A percentile compares a stretch with the other conserved stretches of the same genome.
phyloP scores from a whole-genome alignment of 2,888 invertebrate genomes.

The Ophion slaviceki region DNA sequence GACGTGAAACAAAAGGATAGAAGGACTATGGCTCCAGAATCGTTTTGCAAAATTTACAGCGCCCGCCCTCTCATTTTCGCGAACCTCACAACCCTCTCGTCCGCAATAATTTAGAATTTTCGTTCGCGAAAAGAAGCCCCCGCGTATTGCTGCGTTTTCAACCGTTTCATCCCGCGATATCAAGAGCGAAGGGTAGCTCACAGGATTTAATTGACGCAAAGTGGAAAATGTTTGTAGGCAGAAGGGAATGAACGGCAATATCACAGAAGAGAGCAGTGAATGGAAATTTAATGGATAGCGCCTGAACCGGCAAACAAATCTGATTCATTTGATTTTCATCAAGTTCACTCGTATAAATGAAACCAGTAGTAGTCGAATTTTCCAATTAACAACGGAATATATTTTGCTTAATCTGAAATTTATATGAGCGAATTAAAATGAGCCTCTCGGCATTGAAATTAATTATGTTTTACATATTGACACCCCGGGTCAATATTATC shows the following conservation, averaged over 20 bases:
- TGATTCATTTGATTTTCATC: neutral
- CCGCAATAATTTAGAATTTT: slow-evolving; percentile 45
- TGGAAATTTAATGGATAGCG: slow-evolving; percentile 1
- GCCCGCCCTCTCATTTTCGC: slow-evolving; percentile 22
- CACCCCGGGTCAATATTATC: neutral
- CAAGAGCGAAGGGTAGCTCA: neutral
- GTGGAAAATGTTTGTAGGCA: slow-evolving; percentile 28
- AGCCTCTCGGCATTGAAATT: slow-evolving; percentile 19
- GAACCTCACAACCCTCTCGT: slow-evolving; percentile 6
- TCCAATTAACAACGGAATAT: neutral
- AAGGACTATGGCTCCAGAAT: slow-evolving; percentile 42
- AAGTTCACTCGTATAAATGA: neutral
- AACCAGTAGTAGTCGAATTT: neutral
- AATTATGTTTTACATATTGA: neutral
- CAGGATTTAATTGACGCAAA: slow-evolving; percentile 45
- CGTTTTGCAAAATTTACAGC: slow-evolving; percentile 71
- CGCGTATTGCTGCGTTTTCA: slow-evolving; percentile 25
- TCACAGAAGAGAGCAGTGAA: slow-evolving; percentile 1
- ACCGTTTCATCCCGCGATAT: slow-evolving; percentile 22
- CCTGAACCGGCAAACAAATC: neutral
- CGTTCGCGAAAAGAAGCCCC: slow-evolving; percentile 34
- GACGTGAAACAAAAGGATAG: neutral
- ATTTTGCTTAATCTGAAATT: neutral
- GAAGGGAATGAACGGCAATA: slow-evolving; percentile 5
- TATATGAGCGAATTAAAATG: neutral